Conservation (phyloP, 2,797 vertebrate genomes). For the Acrossocheilus fasciatus region DNA sequence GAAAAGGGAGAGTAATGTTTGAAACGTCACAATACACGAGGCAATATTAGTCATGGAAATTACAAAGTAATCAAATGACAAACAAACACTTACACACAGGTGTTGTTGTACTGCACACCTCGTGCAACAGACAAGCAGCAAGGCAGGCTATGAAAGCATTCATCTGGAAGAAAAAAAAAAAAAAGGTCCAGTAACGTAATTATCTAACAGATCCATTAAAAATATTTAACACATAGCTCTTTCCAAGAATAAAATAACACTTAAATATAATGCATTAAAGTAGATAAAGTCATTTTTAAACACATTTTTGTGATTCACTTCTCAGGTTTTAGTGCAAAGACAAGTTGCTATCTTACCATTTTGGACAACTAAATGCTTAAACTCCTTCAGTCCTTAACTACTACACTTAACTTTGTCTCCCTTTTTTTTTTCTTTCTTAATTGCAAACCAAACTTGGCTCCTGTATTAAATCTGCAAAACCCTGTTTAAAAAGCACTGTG, state of each 20-base stretch:
- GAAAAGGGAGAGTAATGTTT: background rate
- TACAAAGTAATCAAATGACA: background rate
- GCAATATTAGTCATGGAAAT: background rate
- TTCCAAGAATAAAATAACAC: background rate
- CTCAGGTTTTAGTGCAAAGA: background rate
- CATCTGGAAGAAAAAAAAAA: conserved; percentile 62
- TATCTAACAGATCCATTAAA: background rate
- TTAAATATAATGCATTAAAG: background rate
- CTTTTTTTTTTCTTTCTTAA: no score
- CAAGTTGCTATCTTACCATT: background rate
- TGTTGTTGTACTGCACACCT: background rate
- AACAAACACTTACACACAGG: conserved; percentile 24
- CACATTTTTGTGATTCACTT: background rate
- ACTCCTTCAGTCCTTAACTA: background rate
- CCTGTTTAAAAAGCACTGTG: background rate
- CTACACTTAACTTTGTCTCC: background rate
- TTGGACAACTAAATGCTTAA: background rate
- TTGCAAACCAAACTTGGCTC: background rate
- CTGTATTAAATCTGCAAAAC: no score
- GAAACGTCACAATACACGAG: background rate
- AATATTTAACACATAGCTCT: rapidly evolving
- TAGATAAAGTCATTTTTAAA: no score
- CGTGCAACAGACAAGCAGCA: conserved; percentile 52
- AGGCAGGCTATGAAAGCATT: conserved; percentile 48
- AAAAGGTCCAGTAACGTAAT: no score